Conservation (phyloP, 1,140 invertebrate genomes). For the Radopholus similis region DNA sequence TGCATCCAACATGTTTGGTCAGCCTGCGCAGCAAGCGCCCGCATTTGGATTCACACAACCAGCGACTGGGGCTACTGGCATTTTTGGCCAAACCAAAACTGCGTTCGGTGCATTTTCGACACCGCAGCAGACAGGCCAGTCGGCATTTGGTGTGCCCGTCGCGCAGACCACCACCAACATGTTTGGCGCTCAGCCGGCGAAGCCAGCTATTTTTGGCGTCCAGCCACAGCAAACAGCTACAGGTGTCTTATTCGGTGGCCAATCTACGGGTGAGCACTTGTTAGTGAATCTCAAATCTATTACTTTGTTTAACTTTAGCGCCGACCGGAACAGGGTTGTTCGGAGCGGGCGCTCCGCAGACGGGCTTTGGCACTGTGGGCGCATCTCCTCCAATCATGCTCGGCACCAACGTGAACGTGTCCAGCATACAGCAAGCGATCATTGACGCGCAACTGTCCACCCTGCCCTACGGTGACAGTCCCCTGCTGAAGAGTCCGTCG, state of each 20-base stretch:
- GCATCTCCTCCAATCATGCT: conserved; percentile 16
- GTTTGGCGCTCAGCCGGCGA: background rate
- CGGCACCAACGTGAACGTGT: conserved; percentile 23
- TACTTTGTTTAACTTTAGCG: too few relatives aligned
- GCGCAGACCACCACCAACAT: background rate
- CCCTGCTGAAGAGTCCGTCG: conserved; percentile 22
- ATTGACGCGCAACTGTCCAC: conserved; percentile 37
- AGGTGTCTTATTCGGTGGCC: conserved; percentile 3
- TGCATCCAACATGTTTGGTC: background rate
- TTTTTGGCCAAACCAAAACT: too few relatives aligned
- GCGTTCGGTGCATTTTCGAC: too few relatives aligned
- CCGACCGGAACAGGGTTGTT: background rate
- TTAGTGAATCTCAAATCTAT: background rate
- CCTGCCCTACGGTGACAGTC: conserved; percentile 39
- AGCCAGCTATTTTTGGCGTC: background rate
- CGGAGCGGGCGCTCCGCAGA: background rate
- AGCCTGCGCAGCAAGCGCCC: background rate
- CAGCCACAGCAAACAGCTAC: background rate
- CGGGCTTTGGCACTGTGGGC: background rate
- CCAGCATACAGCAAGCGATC: conserved; percentile 28
- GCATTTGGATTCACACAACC: too few relatives aligned
- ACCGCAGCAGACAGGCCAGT: too few relatives aligned
- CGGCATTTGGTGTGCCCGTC: too few relatives aligned
- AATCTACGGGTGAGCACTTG: background rate
- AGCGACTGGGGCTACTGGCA: too few relatives aligned